A percentile compares a stretch with the other conserved stretches of the same genome.
Conservation (phyloP, 2,888 invertebrate genomes). For the Drosophila buzzatii region DNA sequence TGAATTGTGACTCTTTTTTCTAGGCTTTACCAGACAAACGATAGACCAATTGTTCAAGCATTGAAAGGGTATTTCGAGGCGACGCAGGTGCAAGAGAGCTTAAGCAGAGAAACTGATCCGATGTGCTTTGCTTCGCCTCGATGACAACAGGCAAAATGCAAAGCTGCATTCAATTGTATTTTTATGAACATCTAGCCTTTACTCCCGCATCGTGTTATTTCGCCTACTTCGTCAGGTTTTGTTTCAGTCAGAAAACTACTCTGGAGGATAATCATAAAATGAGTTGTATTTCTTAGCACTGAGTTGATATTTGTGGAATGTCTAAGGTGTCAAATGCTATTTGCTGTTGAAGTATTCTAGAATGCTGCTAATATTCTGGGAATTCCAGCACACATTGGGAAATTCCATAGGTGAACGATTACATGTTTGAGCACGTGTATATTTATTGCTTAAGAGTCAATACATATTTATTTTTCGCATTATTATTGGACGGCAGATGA, state of each 20-base stretch:
- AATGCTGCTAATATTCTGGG: neutral
- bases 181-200: constrained; percentile 5
- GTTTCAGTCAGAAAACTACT: neutral
- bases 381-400: neutral
- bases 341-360: neutral
- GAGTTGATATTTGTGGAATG: neutral
- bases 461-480: neutral
- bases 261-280: neutral
- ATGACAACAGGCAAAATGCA: constrained; percentile 24
- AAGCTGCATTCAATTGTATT: constrained; percentile 7
- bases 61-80: constrained; percentile 17
- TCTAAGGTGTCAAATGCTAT: neutral
- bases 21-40: constrained; percentile 9
- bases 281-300: neutral
- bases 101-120: constrained; percentile 10
- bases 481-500: neutral
- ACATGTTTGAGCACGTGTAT: neutral
- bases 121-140: constrained; percentile 39
- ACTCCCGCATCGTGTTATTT: constrained; percentile 1
- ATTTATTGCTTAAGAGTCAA: neutral
- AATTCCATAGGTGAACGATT: neutral
- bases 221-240: neutral
- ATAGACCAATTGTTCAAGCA: constrained; percentile 4
- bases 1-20: constrained; percentile 29
- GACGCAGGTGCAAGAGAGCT: neutral